These are phyloP conservation scores for Tenebrosternarchus preto DNA, from an alignment of 2,113 vertebrate species.

Conservation along the genomic window DNA sequence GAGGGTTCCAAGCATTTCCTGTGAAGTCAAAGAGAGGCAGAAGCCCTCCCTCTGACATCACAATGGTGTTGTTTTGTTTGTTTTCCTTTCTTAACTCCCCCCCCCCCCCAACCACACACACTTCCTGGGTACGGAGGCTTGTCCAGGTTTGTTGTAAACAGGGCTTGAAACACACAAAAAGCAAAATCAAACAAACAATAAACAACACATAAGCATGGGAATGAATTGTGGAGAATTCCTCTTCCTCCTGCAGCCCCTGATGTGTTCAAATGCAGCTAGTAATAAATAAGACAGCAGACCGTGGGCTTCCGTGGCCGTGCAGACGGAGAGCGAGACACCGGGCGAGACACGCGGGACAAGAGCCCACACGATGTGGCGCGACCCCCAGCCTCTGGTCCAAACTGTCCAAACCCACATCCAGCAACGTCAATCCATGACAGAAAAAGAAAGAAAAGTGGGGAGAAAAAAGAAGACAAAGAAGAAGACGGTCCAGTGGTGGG, in stretches of 20 bases:
- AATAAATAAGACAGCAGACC: conserved; percentile 56
- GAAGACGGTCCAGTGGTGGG: neutral
- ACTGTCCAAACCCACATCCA: conserved; percentile 37
- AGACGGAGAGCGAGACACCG: conserved; percentile 31
- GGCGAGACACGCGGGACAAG: conserved; percentile 16
- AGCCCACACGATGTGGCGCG: conserved; percentile 13
- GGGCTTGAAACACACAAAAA: conserved; percentile 37
- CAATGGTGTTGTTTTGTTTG: conserved; percentile 48
- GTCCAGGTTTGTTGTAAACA: conserved; percentile 50
- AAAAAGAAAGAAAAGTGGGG: conserved; percentile 20
- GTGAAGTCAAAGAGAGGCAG: conserved; percentile 53
- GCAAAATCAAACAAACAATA: neutral
- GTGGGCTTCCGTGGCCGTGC: conserved; percentile 20
- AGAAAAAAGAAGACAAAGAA: conserved; percentile 38
- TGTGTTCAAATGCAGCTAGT: conserved; percentile 46
- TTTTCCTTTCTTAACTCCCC: neutral
- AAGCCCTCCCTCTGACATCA: conserved; percentile 47
- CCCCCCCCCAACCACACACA: no score
- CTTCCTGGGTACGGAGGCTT: conserved; percentile 17
- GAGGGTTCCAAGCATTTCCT: conserved; percentile 32
- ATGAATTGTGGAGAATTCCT: neutral
- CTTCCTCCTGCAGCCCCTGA: neutral
- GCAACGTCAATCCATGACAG: conserved; percentile 32
- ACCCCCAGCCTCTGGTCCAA: conserved; percentile 15
- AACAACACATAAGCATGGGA: conserved; percentile 39